Evolutionary conservation across 2,888 invertebrate genomes (phyloP), one percentile per base, ranked within the genome.

Genomic region (Harmothoe impar): DNA sequence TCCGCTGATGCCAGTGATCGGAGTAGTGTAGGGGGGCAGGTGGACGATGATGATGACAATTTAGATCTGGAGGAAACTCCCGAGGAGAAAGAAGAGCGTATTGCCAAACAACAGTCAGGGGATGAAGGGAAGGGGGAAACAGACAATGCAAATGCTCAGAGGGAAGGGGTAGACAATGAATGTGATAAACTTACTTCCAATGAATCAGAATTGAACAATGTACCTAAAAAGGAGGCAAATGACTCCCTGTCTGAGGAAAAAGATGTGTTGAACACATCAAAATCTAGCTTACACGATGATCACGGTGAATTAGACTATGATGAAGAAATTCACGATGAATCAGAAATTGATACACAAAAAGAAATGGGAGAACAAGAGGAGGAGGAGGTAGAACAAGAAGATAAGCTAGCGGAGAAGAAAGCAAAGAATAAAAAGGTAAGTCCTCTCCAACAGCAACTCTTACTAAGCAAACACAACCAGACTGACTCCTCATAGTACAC

Each of bases 301-400:
- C 95, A 95, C 89, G 95, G 94, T 3, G 96, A 96, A 91, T 92
- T 96, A 81, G 96, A 96, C 93, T 96, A 96, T 93, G 96, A 96
- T 92, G 95, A 95, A 86, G 94, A 94, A 88, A 94, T 92, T 25
- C 93, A 92, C n/a, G 94, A 92, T 17, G 90, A 88, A 17, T 89
- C 85, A 31, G 91, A 85, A 52, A 89, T 77, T 15, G 62, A 89
- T 35, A 51, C 31, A n/a, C 52, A 43, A 81, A 68, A 56, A 68
- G 89, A 31, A 20, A n/a, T 25, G 3, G 20, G 0, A n/a, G 93
- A 93, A 25, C 25, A 0, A 17, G 93, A 93, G 62, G 92, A 92
- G 17, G 92, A 92, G 68, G 93, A 93, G 88, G 92, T 84, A 25
- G 92, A 91, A 17, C 92, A 93, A 89, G 92, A 91, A 20, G 91